Base-by-base conservation (phyloP, 2,113 vertebrate genomes). In the Orientallactaga bullata region DNA sequence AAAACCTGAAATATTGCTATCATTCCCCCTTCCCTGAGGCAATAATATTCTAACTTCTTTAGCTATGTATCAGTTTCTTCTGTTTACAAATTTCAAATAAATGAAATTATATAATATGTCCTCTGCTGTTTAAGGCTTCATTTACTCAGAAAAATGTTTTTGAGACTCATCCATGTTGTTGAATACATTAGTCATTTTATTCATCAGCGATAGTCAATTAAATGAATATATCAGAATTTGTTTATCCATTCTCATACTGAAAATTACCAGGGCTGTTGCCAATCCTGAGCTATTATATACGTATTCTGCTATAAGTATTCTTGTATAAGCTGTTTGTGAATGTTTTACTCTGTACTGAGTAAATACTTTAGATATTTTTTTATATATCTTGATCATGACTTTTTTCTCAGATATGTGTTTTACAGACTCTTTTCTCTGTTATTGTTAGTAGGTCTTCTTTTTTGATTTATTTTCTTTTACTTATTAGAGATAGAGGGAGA, bases 131-230 rank as follows among this genome's bases (percentile, higher is more conserved):
- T 71, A 93, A 82, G 24, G 6, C 26, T 88, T 94, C 32, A 47
- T 95, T 85, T 61, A 87, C 35, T 86, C 42, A 93, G 71, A 12
- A 90, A 89, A 87, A 58, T 92, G 21, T 32, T 82, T 91, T 21
- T 77, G 47, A 87, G 37, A 85, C 66, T 83, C 32, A 88, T 35
- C 60, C 16, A 63, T 89, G 69, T 55, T 82, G n/a, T 61, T 84
- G 28, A 76, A 85, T 87, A 30, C 73, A n/a, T 88, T 82, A 72
- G 72, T 73, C 55, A 78, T 77, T 85, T 94, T 92, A 61, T 30
- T 92, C 58, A 26, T 89, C 55, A 85, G 20, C 65, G 39, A 13
- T 72, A 58, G 61, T 93, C 30, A 55, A 47, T 69, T 86, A 85
- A 85, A 77, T 71, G 35, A 85, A 21, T 72, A 47, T 63, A 51